Conservation (phyloP, 2,888 invertebrate species). For the Parnassius apollo region DNA sequence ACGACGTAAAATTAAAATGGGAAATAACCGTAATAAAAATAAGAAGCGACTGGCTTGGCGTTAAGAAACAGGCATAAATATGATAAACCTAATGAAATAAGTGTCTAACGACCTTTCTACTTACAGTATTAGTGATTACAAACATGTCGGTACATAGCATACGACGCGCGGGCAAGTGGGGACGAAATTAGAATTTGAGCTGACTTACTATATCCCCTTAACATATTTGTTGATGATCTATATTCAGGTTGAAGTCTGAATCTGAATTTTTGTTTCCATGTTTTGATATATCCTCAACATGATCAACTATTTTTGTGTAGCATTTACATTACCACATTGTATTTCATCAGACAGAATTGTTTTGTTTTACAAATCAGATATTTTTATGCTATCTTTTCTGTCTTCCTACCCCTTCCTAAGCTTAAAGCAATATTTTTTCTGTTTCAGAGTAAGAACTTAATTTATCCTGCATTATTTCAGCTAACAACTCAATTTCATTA, state of each 20-base stretch:
- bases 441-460: conserved; percentile 47
- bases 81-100: too few relatives aligned
- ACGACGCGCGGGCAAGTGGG: too few relatives aligned
- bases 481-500: conserved; percentile 55
- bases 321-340: conserved; percentile 72
- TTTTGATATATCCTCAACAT: conserved; percentile 27
- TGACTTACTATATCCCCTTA: too few relatives aligned
- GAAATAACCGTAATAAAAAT: too few relatives aligned
- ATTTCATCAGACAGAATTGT: conserved; percentile 49
- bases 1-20: too few relatives aligned
- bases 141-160: too few relatives aligned
- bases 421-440: not conserved
- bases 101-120: too few relatives aligned
- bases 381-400: conserved; percentile 30
- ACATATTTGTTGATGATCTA: conserved; percentile 16
- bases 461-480: conserved; percentile 63
- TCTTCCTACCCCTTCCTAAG: conserved; percentile 14
- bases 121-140: too few relatives aligned
- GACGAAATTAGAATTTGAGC: too few relatives aligned
- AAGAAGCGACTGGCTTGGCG: too few relatives aligned
- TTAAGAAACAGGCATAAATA: too few relatives aligned
- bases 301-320: conserved; percentile 58
- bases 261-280: conserved; percentile 18
- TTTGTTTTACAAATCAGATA: conserved; percentile 25
- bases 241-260: not conserved